A percentile compares a stretch with the other conserved stretches of the same genome.
phyloP scores from a whole-genome alignment of 1,140 invertebrate species.

The Propsilocerus akamusi region DNA sequence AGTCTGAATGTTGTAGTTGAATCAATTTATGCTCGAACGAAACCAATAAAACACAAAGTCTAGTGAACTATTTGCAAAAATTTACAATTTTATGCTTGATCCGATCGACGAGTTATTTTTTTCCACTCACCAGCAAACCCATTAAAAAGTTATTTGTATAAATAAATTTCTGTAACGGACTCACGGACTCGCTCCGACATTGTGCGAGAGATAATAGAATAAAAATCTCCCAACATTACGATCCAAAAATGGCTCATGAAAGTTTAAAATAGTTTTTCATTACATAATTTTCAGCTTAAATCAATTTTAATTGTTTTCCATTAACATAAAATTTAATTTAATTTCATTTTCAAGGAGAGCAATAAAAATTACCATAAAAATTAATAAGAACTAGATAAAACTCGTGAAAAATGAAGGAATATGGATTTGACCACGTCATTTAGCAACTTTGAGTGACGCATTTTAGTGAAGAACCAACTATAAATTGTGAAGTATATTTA shows the following conservation, averaged over 20 bases:
- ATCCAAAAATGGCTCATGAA: neutral
- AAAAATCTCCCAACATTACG: neutral
- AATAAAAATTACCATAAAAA: too few relatives aligned
- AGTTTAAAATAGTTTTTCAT: neutral
- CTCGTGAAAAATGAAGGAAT: too few relatives aligned
- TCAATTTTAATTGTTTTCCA: slow-evolving; percentile 3
- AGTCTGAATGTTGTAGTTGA: neutral
- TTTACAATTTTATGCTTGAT: neutral
- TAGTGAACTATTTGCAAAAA: neutral
- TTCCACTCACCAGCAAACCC: neutral
- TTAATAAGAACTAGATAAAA: too few relatives aligned
- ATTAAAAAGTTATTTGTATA: slow-evolving; percentile 4
- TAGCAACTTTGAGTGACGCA: too few relatives aligned
- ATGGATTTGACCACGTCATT: too few relatives aligned
- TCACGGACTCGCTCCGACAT: neutral
- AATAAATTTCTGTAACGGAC: neutral
- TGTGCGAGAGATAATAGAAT: neutral
- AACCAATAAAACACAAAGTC: neutral
- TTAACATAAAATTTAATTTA: neutral
- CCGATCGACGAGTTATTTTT: neutral
- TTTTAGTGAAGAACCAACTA: too few relatives aligned
- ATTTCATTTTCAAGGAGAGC: neutral
- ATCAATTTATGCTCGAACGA: too few relatives aligned
- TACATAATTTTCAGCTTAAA: neutral
- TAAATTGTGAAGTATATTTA: too few relatives aligned